Evolutionary conservation across 2,113 vertebrate genomes (phyloP).

Genomic region (Hippocampus mohnikei): DNA sequence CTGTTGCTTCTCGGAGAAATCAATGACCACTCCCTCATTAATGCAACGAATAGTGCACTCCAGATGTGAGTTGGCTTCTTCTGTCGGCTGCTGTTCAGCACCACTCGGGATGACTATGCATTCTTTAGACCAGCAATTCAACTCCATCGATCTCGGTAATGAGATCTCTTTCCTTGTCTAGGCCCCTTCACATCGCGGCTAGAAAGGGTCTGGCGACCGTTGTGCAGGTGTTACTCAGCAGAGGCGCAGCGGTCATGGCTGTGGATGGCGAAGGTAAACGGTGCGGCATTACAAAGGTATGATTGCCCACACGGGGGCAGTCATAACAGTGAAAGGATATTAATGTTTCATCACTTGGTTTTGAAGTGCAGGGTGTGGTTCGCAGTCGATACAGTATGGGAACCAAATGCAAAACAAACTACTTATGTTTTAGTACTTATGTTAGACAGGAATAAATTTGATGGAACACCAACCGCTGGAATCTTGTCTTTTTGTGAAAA

Average conservation of each 20-base stretch:
- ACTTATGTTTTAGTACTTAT: too few species aligned
- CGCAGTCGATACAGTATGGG: too few species aligned
- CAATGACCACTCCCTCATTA: conserved; percentile 90
- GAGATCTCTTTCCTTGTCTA: conserved; percentile 39
- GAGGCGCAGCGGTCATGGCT: conserved; percentile 93
- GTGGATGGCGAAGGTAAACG: conserved; percentile 89
- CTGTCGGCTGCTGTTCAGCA: background rate
- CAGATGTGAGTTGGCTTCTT: conserved; percentile 83
- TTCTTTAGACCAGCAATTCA: background rate
- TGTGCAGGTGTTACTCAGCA: conserved; percentile 92
- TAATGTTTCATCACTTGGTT: too few species aligned
- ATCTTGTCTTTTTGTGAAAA: too few species aligned
- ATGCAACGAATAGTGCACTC: conserved; percentile 88
- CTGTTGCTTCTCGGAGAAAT: conserved; percentile 94
- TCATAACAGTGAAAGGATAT: too few species aligned
- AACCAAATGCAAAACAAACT: too few species aligned
- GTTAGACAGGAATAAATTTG: too few species aligned
- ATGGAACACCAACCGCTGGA: too few species aligned
- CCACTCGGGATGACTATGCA: background rate
- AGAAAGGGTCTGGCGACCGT: conserved; percentile 91
- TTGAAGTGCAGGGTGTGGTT: too few species aligned
- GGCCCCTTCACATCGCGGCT: conserved; percentile 97
- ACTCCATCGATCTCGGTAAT: background rate
- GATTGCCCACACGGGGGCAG: too few species aligned
- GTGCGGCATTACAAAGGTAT: too few species aligned